Percentiles rank a stretch among this genome's conserved stretches.
phyloP scores from a whole-genome alignment of 2,113 vertebrate genomes.

The Delphinus delphis region DNA sequence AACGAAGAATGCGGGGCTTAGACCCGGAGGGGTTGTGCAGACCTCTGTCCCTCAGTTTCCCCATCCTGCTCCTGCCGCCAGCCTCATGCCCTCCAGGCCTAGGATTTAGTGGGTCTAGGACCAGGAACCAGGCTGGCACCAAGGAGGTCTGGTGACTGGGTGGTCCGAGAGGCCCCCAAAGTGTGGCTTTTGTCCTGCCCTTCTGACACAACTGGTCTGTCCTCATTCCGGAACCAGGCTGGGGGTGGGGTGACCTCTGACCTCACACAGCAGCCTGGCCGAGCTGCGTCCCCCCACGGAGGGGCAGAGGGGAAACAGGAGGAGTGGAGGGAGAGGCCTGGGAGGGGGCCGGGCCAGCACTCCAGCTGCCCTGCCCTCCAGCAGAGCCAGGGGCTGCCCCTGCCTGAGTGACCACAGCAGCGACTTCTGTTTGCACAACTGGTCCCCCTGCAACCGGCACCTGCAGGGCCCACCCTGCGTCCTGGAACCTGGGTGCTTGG shows the following conservation, averaged over 20 bases:
- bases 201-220: slow-evolving; percentile 61
- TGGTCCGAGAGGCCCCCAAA: slow-evolving; percentile 38
- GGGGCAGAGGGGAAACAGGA: background rate
- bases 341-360: background rate
- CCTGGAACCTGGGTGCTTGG: background rate
- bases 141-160: background rate
- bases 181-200: slow-evolving; percentile 38
- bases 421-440: background rate
- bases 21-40: too few relatives aligned
- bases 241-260: slow-evolving; percentile 74
- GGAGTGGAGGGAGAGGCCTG: background rate
- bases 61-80: fast-evolving
- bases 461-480: background rate
- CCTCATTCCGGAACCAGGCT: slow-evolving; percentile 68
- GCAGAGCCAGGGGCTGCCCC: background rate
- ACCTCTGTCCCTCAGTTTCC: background rate
- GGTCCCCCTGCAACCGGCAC: background rate
- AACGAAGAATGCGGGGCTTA: background rate
- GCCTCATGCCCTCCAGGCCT: background rate
- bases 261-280: background rate
- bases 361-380: background rate
- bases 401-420: background rate
- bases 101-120: background rate
- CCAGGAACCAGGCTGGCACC: background rate
- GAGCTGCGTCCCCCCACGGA: background rate